Percentiles rank a stretch among this genome's conserved stretches.
Conservation (phyloP, 2,113 vertebrate genomes). For the Phainopepla nitens region DNA sequence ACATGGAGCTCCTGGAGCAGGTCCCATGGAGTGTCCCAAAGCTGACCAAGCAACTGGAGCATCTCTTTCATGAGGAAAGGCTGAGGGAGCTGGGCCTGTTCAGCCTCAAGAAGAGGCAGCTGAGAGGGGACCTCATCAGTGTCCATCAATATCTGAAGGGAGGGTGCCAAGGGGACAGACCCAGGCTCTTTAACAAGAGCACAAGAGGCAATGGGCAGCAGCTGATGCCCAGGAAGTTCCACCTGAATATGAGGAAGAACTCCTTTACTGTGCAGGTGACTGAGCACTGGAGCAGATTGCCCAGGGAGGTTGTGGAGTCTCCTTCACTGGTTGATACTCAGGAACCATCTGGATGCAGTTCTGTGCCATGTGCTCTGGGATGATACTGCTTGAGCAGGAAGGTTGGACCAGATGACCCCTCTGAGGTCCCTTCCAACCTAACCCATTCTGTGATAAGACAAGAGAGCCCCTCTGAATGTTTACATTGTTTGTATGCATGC, state of each 20-base stretch:
- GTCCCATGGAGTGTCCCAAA: background rate
- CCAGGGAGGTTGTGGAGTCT: background rate
- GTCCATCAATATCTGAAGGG: background rate
- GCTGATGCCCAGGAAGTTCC: background rate
- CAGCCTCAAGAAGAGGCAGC: background rate
- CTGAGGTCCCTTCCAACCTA: background rate
- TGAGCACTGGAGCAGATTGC: background rate
- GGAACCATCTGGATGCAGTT: background rate
- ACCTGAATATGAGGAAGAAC: background rate
- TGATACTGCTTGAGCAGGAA: background rate
- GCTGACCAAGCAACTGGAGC: background rate
- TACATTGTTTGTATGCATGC: background rate
- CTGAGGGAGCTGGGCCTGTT: background rate
- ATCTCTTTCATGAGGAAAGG: background rate
- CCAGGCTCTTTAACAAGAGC: background rate
- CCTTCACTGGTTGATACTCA: background rate
- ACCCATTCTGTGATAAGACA: background rate
- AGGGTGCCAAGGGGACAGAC: background rate
- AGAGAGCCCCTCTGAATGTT: background rate
- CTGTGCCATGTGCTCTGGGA: background rate
- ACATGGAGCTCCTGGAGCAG: background rate
- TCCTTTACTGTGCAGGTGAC: background rate
- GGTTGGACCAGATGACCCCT: background rate
- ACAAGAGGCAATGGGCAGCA: background rate
- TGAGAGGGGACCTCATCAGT: background rate